A percentile compares a stretch with the other conserved stretches of the same genome.
Evolutionary conservation across 2,888 invertebrate species (phyloP).

Genomic region (Chydorus sphaericus): DNA sequence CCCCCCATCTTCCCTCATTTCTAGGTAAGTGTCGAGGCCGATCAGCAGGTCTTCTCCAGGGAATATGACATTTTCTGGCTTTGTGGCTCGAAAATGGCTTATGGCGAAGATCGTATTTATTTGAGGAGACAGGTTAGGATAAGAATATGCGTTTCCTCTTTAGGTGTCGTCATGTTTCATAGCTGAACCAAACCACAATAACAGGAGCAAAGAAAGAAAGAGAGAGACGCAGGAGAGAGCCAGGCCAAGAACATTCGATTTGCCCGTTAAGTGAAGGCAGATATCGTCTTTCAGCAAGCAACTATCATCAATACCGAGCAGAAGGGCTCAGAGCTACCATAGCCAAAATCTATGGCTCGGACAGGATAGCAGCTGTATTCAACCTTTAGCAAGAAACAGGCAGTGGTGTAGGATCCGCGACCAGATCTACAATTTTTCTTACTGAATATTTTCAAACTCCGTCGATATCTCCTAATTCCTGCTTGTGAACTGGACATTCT

Average conservation of each 20-base stretch:
- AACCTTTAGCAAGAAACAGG: conserved; percentile 2
- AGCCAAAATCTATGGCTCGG: background rate
- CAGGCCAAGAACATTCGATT: background rate
- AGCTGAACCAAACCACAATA: conserved; percentile 1
- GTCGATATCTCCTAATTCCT: background rate
- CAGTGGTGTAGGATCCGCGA: background rate
- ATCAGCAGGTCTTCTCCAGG: no score
- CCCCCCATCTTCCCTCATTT: conserved; percentile 5
- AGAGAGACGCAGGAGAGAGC: no score
- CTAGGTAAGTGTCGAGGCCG: conserved; percentile 9
- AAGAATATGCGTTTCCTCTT: conserved; percentile 11
- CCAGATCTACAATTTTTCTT: background rate
- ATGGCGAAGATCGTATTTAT: background rate
- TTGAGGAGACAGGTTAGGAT: conserved; percentile 9
- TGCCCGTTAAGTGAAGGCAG: conserved; percentile 5
- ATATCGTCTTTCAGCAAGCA: background rate
- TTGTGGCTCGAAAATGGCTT: no score
- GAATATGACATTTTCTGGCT: no score
- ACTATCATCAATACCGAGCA: background rate
- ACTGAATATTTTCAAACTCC: background rate
- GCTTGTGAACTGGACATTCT: background rate
- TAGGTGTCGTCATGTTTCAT: conserved; percentile 8
- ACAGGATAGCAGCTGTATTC: conserved; percentile 3
- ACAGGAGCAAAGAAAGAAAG: no score
- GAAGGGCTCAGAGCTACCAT: background rate